These are phyloP conservation scores for Phodopus roborovskii DNA, from an alignment of 2,113 vertebrate species.

Conservation along the genomic window DNA sequence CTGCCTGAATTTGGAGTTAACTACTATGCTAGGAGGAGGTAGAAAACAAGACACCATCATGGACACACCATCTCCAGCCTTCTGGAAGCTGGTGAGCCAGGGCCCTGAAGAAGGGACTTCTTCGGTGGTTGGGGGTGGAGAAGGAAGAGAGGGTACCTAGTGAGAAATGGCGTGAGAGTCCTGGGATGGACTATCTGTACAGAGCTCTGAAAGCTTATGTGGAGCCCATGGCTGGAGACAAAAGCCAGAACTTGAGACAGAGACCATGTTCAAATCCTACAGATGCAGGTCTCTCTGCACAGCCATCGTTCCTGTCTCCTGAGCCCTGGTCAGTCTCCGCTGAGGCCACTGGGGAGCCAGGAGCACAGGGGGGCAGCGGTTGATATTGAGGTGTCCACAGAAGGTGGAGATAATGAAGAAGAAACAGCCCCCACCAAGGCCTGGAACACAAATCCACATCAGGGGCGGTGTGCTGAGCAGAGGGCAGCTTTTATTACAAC, in stretches of 20 bases:
- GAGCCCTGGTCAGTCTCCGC: not conserved
- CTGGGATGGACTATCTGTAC: not conserved
- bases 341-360: not conserved
- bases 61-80: not conserved
- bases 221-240: rapidly evolving
- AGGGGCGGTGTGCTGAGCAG: not conserved
- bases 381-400: not conserved
- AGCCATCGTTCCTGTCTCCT: not conserved
- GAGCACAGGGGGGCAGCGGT: not conserved
- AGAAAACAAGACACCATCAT: not conserved
- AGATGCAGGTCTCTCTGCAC: not conserved
- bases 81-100: not conserved
- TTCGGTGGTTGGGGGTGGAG: too few relatives aligned
- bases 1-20: not conserved
- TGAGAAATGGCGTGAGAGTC: not conserved
- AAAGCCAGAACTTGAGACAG: not conserved
- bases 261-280: not conserved
- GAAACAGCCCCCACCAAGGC: not conserved
- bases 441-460: not conserved
- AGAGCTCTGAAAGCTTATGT: not conserved
- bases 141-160: not conserved
- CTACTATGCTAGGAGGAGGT: not conserved
- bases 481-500: not conserved
- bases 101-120: not conserved
- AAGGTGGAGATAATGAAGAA: not conserved